Conservation (phyloP, 2,888 invertebrate genomes). For the Andrena dorsata region DNA sequence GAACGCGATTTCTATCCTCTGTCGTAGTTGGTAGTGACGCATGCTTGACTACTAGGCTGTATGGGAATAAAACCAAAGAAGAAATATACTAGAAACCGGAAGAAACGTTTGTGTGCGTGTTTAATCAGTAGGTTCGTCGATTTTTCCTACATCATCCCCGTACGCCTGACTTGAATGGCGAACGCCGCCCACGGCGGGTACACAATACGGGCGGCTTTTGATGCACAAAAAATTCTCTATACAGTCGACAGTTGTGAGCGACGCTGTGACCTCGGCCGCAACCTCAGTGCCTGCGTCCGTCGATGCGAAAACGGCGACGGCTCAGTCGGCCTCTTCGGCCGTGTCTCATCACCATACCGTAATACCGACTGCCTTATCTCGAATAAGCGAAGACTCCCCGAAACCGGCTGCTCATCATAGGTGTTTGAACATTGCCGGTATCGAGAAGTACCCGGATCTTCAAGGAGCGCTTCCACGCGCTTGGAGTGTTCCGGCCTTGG, state of each 20-base stretch:
- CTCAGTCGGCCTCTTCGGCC: constrained; percentile 70
- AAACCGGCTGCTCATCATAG: constrained; percentile 81
- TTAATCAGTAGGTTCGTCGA: not conserved
- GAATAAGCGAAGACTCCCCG: constrained; percentile 87
- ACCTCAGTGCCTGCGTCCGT: constrained; percentile 64
- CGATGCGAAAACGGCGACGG: constrained; percentile 73
- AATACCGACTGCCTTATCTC: constrained; percentile 80
- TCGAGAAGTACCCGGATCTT: constrained; percentile 91
- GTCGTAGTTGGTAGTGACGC: constrained; percentile 20
- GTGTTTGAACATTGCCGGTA: constrained; percentile 92
- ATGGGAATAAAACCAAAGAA: constrained; percentile 9
- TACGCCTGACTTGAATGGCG: not conserved
- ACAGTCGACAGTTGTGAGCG: constrained; percentile 77
- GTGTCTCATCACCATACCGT: constrained; percentile 72
- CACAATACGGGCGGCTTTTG: not conserved
- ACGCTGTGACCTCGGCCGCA: constrained; percentile 68
- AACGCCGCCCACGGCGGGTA: not conserved
- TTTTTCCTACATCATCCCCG: not conserved
- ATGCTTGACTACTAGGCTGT: constrained; percentile 16
- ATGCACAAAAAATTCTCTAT: constrained; percentile 25
- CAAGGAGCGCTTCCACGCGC: constrained; percentile 89
- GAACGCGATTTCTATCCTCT: not conserved
- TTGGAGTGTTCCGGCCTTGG: constrained; percentile 91
- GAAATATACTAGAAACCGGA: not conserved
- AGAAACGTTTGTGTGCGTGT: not conserved